A percentile compares a stretch with the other conserved stretches of the same genome.
Evolutionary conservation across 2,888 invertebrate genomes (phyloP).

Genomic region (Drosophila tripunctata): DNA sequence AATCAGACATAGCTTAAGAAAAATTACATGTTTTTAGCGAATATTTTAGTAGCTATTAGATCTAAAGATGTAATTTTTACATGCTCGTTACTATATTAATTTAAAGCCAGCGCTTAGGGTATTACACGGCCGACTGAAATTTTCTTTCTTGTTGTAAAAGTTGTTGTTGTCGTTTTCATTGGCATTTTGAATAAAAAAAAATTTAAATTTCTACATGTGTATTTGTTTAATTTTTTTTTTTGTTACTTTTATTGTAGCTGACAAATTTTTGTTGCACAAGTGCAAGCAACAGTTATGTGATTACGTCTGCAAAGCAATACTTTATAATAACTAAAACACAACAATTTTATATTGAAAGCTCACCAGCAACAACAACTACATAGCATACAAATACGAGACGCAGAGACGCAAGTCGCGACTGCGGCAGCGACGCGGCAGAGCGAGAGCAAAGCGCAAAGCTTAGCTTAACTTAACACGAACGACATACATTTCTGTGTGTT

Average conservation of each 20-base stretch:
- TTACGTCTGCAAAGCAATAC: constrained; percentile 14
- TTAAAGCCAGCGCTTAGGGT: too few relatives aligned
- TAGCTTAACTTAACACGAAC: constrained; percentile 22
- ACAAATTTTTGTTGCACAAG: constrained; percentile 14
- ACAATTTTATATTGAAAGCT: constrained; percentile 36
- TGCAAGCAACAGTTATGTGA: constrained; percentile 19
- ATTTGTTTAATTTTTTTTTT: background rate
- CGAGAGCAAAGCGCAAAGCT: background rate
- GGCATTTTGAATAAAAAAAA: constrained; percentile 19
- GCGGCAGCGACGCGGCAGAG: background rate
- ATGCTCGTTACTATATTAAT: too few relatives aligned
- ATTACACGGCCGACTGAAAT: too few relatives aligned
- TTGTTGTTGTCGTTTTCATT: constrained; percentile 54
- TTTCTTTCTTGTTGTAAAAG: too few relatives aligned
- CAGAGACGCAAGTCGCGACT: background rate
- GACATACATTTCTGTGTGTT: background rate
- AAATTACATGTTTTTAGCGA: too few relatives aligned
- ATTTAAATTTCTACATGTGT: background rate
- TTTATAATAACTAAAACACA: constrained; percentile 17
- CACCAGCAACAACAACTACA: constrained; percentile 12
- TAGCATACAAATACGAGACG: too few relatives aligned
- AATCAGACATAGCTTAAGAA: too few relatives aligned
- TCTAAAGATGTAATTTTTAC: too few relatives aligned
- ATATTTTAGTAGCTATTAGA: too few relatives aligned
- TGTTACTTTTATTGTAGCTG: constrained; percentile 32